Percentiles rank a stretch among this genome's conserved stretches.
Conservation (phyloP, 2,888 invertebrate genomes). For the Sericinus montela region DNA sequence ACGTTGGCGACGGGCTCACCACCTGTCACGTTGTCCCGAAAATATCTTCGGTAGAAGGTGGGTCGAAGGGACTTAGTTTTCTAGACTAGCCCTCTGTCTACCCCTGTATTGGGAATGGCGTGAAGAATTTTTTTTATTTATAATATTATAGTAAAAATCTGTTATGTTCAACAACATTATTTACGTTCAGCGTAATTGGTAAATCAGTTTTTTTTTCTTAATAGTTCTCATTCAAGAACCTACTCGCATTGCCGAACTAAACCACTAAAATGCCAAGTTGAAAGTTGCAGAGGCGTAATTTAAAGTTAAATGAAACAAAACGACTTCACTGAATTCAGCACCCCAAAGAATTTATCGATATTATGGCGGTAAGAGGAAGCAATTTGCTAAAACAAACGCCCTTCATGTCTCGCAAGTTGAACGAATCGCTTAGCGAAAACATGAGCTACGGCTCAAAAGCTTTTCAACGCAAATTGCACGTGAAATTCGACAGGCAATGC, state of each 20-base stretch:
- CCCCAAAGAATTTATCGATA: conserved; percentile 34
- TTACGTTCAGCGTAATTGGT: not conserved
- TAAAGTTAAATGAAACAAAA: conserved; percentile 19
- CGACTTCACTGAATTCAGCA: conserved; percentile 29
- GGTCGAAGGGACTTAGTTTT: too few relatives aligned
- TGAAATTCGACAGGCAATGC: conserved; percentile 66
- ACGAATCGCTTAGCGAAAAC: conserved; percentile 70
- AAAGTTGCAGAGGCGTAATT: conserved; percentile 12
- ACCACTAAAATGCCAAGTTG: conserved; percentile 11
- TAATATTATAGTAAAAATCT: too few relatives aligned
- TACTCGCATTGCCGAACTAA: conserved; percentile 1
- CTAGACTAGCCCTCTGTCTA: too few relatives aligned
- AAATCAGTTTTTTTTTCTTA: not conserved
- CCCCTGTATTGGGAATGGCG: too few relatives aligned
- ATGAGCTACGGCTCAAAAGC: conserved; percentile 69
- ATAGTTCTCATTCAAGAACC: conserved; percentile 3
- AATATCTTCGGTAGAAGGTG: too few relatives aligned
- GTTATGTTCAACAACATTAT: too few relatives aligned
- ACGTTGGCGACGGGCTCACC: too few relatives aligned
- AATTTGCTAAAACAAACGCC: conserved; percentile 48
- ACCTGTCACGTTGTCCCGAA: too few relatives aligned
- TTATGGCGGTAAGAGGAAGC: conserved; percentile 38
- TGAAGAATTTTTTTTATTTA: too few relatives aligned
- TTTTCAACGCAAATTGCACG: conserved; percentile 70
- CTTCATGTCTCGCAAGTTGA: conserved; percentile 45